Conservation (phyloP, 2,888 invertebrate species). For the Nomada ruficornis region DNA sequence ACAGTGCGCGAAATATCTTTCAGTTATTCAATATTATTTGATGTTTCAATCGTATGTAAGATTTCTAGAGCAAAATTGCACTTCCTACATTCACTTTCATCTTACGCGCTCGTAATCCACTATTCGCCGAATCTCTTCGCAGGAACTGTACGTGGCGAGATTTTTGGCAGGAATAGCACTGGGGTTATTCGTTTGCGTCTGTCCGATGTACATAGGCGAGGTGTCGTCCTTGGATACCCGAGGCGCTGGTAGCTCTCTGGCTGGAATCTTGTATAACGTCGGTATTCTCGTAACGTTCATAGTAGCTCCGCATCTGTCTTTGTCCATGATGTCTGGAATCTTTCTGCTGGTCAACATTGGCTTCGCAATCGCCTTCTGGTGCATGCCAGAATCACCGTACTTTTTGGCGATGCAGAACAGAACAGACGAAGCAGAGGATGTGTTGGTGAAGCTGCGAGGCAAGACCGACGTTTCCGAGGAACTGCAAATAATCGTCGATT, state of each 20-base stretch:
- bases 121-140: neutral
- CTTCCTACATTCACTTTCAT: neutral
- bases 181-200: constrained; percentile 65
- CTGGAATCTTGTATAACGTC: constrained; percentile 85
- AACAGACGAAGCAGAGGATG: constrained; percentile 82
- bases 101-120: neutral
- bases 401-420: constrained; percentile 76
- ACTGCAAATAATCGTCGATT: constrained; percentile 70
- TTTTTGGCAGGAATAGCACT: constrained; percentile 69
- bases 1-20: no score
- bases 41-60: no score
- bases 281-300: constrained; percentile 77
- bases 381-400: constrained; percentile 86
- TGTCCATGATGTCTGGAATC: constrained; percentile 66
- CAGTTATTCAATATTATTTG: no score
- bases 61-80: neutral
- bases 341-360: constrained; percentile 80
- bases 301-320: constrained; percentile 73
- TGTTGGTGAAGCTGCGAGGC: constrained; percentile 84
- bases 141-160: constrained; percentile 72
- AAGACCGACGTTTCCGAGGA: constrained; percentile 85
- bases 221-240: constrained; percentile 78
- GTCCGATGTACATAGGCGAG: constrained; percentile 75
- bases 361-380: constrained; percentile 80
- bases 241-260: constrained; percentile 87